phyloP scores from a whole-genome alignment of 2,888 invertebrate species.

The Volucella inanis region DNA sequence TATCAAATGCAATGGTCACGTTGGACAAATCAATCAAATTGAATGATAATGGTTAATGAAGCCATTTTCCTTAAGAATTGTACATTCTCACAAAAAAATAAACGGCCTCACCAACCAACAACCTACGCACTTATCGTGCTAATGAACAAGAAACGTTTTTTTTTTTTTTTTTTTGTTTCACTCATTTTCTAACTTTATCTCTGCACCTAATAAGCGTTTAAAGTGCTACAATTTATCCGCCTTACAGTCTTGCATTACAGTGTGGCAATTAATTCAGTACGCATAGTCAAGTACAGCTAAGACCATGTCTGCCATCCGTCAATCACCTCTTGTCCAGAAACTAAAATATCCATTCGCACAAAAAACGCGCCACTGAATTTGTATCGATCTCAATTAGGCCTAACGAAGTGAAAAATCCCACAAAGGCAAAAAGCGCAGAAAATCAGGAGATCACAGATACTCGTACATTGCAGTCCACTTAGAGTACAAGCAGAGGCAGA shows the following conservation, averaged over 20 bases:
- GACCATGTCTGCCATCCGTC: slow-evolving; percentile 24
- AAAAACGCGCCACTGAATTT: slow-evolving; percentile 57
- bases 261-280: slow-evolving; percentile 63
- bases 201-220: slow-evolving; percentile 60
- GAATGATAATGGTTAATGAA: slow-evolving; percentile 61
- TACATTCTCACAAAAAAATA: slow-evolving; percentile 25
- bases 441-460: background rate
- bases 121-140: slow-evolving; percentile 30
- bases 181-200: slow-evolving; percentile 1
- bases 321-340: slow-evolving; percentile 38
- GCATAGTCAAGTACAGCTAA: slow-evolving; percentile 16
- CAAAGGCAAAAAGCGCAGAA: slow-evolving; percentile 24
- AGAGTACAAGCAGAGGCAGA: background rate
- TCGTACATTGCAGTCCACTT: slow-evolving; percentile 18
- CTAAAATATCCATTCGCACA: background rate
- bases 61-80: slow-evolving; percentile 39
- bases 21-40: slow-evolving; percentile 66
- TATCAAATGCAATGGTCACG: slow-evolving; percentile 67
- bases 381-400: slow-evolving; percentile 74
- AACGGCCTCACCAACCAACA: background rate
- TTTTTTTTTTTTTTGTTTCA: slow-evolving; percentile 22
- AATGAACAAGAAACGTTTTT: slow-evolving; percentile 52
- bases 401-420: slow-evolving; percentile 70
- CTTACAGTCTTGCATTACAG: background rate
- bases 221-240: slow-evolving; percentile 49